Evolutionary conservation across 2,797 vertebrate species (phyloP), one percentile per base, ranked within the genome.

Genomic region (Nyctibius grandis): DNA sequence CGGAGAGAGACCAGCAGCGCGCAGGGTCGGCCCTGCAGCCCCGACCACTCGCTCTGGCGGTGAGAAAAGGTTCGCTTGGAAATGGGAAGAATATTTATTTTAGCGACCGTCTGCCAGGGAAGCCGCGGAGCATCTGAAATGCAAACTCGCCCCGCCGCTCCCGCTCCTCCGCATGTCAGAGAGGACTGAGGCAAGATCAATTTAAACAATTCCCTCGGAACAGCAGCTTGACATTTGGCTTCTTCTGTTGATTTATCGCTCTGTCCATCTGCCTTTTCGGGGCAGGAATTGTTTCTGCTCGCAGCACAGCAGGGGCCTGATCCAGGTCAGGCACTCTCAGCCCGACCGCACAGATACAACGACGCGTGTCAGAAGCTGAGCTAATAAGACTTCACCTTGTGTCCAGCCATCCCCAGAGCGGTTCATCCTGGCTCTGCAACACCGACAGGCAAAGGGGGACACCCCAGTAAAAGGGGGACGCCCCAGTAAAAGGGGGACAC

Each of bases 161-260:
- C 74, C 8, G 12, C 81, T 60, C 65, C 45, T 42, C 73, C 2
- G 25, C 31, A 4, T 26, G 82, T 36, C 65, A 29, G 77, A 6
- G 60, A 44, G 38, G 83, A 16, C 44, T 8, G 53, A 81, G 45
- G 73, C 42, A 2, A 50, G 90, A 84, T 84, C 93, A 83, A 92
- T 91, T 81, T 42, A 61, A 85, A 80, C 93, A 85, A 82, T 82
- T 92, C 93, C 89, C 89, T 57, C 65, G 21, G 31, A 86, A 61
- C 85, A 63, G 85, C 75, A 29, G 89, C 85, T 78, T 89, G 93
- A 94, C 92, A 94, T 88, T 88, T 80, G 89, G 85, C 92, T 70
- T 29, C 84, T 91, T 36, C 56, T 88, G 92, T 74, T 91, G 84
- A 94, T 94, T 88, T 94, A 94, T 91, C 53, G 38, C 75, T 47